phyloP scores from a whole-genome alignment of 2,888 invertebrate genomes.

The Caenorhabditis afra region DNA sequence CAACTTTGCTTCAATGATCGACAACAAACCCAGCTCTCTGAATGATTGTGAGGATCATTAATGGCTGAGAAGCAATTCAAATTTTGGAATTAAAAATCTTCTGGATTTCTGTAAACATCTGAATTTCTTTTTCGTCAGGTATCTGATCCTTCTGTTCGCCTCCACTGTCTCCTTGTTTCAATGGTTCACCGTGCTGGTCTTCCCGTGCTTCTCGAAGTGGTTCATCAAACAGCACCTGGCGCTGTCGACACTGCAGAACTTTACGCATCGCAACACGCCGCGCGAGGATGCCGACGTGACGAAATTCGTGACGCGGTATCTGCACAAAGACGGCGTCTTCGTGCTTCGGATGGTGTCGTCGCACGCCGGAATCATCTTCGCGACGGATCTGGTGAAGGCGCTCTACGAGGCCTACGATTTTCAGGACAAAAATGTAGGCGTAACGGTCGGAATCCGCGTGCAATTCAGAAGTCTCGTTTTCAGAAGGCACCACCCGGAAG shows the following conservation, averaged over 20 bases:
- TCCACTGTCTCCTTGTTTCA: slow-evolving; percentile 75
- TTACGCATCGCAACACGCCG: slow-evolving; percentile 46
- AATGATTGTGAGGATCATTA: slow-evolving; percentile 60
- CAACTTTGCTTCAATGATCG: slow-evolving; percentile 63
- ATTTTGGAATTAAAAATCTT: slow-evolving; percentile 18
- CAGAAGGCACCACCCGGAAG: slow-evolving; percentile 37
- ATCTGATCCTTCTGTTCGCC: slow-evolving; percentile 70
- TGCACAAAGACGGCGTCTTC: slow-evolving; percentile 78
- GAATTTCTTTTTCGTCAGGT: slow-evolving; percentile 62
- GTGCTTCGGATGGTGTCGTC: slow-evolving; percentile 77
- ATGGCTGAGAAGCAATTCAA: slow-evolving; percentile 58
- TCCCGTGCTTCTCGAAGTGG: slow-evolving; percentile 78
- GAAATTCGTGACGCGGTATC: slow-evolving; percentile 75
- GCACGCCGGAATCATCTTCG: slow-evolving; percentile 79
- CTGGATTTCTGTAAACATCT: neutral
- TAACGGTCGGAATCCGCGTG: no score
- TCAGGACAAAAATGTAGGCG: slow-evolving; percentile 48
- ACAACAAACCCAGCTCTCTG: slow-evolving; percentile 67
- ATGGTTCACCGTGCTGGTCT: slow-evolving; percentile 73
- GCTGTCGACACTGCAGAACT: slow-evolving; percentile 67
- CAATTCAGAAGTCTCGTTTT: no score
- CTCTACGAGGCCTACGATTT: slow-evolving; percentile 70
- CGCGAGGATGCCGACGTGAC: slow-evolving; percentile 65
- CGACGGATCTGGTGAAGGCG: slow-evolving; percentile 73
- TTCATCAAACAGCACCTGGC: slow-evolving; percentile 77